Base-by-base conservation (phyloP, 2,888 invertebrate genomes). In the Halocaridina rubra region DNA sequence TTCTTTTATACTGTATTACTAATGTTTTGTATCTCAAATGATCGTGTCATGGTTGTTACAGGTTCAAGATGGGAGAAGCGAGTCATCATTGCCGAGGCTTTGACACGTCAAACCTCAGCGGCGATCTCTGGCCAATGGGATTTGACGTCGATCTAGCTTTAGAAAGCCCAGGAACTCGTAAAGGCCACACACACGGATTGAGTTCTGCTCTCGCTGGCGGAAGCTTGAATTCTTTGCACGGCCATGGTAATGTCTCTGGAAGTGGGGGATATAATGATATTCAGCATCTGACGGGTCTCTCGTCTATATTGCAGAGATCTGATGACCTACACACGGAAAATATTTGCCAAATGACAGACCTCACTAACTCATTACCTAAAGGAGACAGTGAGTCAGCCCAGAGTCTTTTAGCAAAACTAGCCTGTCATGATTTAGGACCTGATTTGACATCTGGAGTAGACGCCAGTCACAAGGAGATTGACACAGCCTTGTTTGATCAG, bases 311-410 rank as follows among this genome's bases (percentile, higher is more conserved):
- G 32, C 86, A 80, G 2, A 67, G 81, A 3, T 72, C 84, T 29
- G 88, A 88, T 53, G 86, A 86, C 61, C 61, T 88, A 19, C 80
- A 85, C 67, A 27, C 80, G 22, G 86, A 81, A 29, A 80, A 82
- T 39, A 85, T 80, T 33, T 82, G 79, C 27, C 88, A 88, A 46
- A 84, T 88, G 81, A 88, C 86, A 24, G 88, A 88, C 53, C 84
- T 88, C 13, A 88, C 88, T 13, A 84, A 88, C 79, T 88, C 88
- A 16, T 61, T 88, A 46, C 86, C 88, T 13, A 84, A 82, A 30
- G 84, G 85, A 33, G 82, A 87, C 46, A 75, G 84, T 46, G 87
- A 84, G 7, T 75, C 86, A 27, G 81, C 86, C 27, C 86, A 86
- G 53, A 77, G 81, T 53, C 79, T 86, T 8, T 71, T 88, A 3